A percentile compares a stretch with the other conserved stretches of the same genome.
These are phyloP conservation scores for Clanis bilineata DNA, from an alignment of 2,888 invertebrate genomes.

Conservation along the genomic window DNA sequence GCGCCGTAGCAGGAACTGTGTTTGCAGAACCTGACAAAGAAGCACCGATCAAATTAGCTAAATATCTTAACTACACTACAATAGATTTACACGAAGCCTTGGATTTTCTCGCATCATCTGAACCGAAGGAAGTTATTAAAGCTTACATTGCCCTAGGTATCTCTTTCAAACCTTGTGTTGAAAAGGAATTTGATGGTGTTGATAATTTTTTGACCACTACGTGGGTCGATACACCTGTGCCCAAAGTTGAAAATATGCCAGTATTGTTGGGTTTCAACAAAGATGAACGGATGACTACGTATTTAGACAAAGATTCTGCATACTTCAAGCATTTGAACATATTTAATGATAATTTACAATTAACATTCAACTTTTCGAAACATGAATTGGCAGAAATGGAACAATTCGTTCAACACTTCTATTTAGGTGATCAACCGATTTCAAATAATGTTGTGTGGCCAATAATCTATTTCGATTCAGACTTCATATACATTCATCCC, in stretches of 20 bases:
- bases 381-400: slow-evolving; percentile 34
- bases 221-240: slow-evolving; percentile 38
- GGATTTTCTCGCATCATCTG: slow-evolving; percentile 32
- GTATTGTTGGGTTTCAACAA: slow-evolving; percentile 53
- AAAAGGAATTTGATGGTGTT: slow-evolving; percentile 44
- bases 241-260: slow-evolving; percentile 43
- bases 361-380: slow-evolving; percentile 31
- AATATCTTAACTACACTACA: slow-evolving; percentile 38
- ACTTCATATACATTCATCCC: slow-evolving; percentile 48
- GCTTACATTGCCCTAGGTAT: slow-evolving; percentile 33
- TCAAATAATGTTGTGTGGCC: slow-evolving; percentile 29
- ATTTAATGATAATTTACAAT: slow-evolving; percentile 28
- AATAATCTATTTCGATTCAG: slow-evolving; percentile 49
- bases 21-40: slow-evolving; percentile 37
- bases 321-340: slow-evolving; percentile 34
- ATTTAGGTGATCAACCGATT: slow-evolving; percentile 46
- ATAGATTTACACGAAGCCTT: slow-evolving; percentile 40
- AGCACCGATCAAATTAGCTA: slow-evolving; percentile 43
- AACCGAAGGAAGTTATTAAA: slow-evolving; percentile 38
- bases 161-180: slow-evolving; percentile 49
- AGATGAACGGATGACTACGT: slow-evolving; percentile 37
- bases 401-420: slow-evolving; percentile 41
- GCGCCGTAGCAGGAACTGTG: slow-evolving; percentile 35
- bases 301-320: slow-evolving; percentile 27
- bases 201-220: slow-evolving; percentile 45